Base-by-base conservation (phyloP, 1,140 invertebrate species). In the Eubasilissa regina region DNA sequence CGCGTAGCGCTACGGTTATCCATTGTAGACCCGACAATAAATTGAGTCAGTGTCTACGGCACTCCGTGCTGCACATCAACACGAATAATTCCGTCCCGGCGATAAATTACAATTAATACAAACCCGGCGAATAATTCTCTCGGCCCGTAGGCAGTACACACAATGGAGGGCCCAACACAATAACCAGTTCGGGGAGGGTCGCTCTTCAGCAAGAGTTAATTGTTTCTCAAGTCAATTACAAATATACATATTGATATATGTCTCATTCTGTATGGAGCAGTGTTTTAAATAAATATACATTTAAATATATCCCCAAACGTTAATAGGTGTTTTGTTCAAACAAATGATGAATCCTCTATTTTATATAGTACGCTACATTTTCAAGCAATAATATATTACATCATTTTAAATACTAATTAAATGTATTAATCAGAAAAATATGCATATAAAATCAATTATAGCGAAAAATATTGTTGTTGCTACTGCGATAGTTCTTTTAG, bases 91-190 rank as follows among this genome's bases (percentile, higher is more conserved):
- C 56, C 12, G 13, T 12, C 10, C 13, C 17, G 56, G 17, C 56
- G 56, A 60, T 60, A 60, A 60, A 60, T 60, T 60, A 60, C 56
- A 60, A 60, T 60, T 60, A 60, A 60, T 17, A 60, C 56, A 60
- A 60, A n/a, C 56, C 10, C 12, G n/a, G 1, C 48, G 56, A 60
- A 19, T 60, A 60, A 15, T 60, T 19, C 17, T 3, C 13, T 3
- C 56, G 3, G 56, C 15, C 1, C 3, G 56, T 35, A 35, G 1
- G 25, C 19, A 4, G n/a, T 12, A 35, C 10, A 35, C 10, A 60
- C 56, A 21, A 21, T 15, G 17, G n/a, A n/a, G n/a, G 15, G 56
- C 56, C 15, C 56, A 10, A 21, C 9, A 60, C 56, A 60, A 60
- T 60, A 21, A 21, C 56, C 15, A 19, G 56, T 21, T n/a, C 15